Evolutionary conservation across 2,113 vertebrate genomes (phyloP).

Genomic region (Ia io): DNA sequence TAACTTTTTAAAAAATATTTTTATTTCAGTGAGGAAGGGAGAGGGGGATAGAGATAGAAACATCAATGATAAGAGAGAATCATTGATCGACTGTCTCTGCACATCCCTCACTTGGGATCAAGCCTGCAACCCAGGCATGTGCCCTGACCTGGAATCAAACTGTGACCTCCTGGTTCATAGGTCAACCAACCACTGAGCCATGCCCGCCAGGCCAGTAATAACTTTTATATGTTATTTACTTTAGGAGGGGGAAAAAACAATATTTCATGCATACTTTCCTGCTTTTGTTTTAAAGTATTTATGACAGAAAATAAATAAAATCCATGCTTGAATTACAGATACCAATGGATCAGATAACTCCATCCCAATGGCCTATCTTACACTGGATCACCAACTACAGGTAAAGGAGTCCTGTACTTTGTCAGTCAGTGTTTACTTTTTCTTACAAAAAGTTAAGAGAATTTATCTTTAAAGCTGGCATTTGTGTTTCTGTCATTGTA

Average conservation of each 20-base stretch:
- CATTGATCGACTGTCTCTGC: no score
- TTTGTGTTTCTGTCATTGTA: neutral
- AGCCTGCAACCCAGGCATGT: no score
- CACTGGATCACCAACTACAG: constrained; percentile 98
- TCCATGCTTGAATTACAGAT: constrained; percentile 84
- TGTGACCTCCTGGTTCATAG: no score
- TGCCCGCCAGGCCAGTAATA: neutral
- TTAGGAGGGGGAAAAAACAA: neutral
- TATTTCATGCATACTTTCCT: neutral
- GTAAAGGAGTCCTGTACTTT: constrained; percentile 80
- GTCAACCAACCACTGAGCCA: no score
- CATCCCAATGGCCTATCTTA: constrained; percentile 99
- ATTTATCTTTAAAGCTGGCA: neutral
- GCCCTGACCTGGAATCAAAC: no score
- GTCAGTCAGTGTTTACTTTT: neutral
- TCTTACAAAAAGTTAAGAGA: neutral
- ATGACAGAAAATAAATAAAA: constrained; percentile 41
- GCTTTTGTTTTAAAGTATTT: constrained; percentile 24
- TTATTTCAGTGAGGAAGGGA: no score
- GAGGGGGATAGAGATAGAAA: no score
- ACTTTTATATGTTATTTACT: constrained; percentile 13
- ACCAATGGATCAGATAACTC: constrained; percentile 99
- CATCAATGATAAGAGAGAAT: no score
- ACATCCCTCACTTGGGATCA: no score
- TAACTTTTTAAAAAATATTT: no score